Percentiles rank a stretch among this genome's conserved stretches.
Conservation (phyloP, 2,113 vertebrate genomes). For the Columba livia region DNA sequence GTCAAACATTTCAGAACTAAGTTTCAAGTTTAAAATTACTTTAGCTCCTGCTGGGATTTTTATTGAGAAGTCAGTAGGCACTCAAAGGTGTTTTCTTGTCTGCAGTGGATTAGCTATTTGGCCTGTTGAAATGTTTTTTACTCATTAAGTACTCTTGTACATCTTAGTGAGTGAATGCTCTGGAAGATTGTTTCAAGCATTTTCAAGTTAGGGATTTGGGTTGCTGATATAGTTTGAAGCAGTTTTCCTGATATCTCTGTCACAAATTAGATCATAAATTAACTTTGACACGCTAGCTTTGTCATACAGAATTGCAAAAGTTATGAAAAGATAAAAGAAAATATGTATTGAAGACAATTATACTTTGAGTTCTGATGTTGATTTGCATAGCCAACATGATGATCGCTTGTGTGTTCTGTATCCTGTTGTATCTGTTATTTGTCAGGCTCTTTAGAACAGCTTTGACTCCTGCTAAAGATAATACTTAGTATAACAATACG, state of each 20-base stretch:
- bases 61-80: neutral
- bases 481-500: neutral
- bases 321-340: neutral
- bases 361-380: neutral
- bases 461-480: neutral
- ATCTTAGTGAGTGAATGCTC: neutral
- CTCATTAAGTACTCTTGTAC: neutral
- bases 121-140: neutral
- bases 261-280: neutral
- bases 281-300: neutral
- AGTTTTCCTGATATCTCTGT: neutral
- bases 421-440: neutral
- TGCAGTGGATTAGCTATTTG: neutral
- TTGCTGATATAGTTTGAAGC: neutral
- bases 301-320: neutral
- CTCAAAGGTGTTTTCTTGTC: neutral
- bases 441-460: neutral
- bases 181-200: neutral
- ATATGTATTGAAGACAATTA: neutral
- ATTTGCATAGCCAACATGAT: neutral
- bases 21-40: neutral
- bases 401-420: neutral
- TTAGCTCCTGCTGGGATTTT: neutral
- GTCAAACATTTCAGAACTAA: neutral
- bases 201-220: neutral